Base-by-base conservation (phyloP, 2,888 invertebrate species). In the Latrodectus hesperus region DNA sequence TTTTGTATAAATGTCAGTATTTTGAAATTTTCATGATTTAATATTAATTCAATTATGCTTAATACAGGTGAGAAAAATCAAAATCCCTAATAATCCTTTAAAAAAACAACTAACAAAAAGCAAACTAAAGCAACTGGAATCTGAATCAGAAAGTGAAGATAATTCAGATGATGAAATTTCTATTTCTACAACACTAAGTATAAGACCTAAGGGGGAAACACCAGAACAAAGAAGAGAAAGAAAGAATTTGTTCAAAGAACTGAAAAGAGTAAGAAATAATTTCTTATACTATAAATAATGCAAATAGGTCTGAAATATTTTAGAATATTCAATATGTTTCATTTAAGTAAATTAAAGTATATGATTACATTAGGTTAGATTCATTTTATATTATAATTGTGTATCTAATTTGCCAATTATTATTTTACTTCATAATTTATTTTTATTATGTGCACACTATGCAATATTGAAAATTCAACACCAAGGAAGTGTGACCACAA, bases 141-240 rank as follows among this genome's bases (percentile, higher is more conserved):
- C 16, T 67, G 49, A 67, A 38, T 55, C 68, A 9, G 70, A 73
- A 55, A 75, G 64, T 22, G 75, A 76, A 12, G 73, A 60, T 8
- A 70, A 75, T 2, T 17, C 51, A 9, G 71, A 76, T 11, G 81
- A 77, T 26, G 70, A 80, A 10, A 51, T 77, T 12, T 81, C 86
- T 16, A 67, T 72, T 11, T 71, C 77, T 17, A 65, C 80, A 22
- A 81, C 38, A 22, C 71, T 53, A 49, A 86, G 76, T 65, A 81
- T 81, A 1, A 81, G 86, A 53, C 9, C 14, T 14, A 77, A 77
- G 71, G 81, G 65, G 49, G 86, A 87, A 81, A 87, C 86, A 16
- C 86, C 81, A 9, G 86, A 87, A 68, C 72, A 87, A 52, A 81
- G 73, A 55, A 71, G 60, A 67, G 86, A 87, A 65, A 71, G 86